Base-by-base conservation (phyloP, 64 coral and sea anemone species). In the Porites lutea region DNA sequence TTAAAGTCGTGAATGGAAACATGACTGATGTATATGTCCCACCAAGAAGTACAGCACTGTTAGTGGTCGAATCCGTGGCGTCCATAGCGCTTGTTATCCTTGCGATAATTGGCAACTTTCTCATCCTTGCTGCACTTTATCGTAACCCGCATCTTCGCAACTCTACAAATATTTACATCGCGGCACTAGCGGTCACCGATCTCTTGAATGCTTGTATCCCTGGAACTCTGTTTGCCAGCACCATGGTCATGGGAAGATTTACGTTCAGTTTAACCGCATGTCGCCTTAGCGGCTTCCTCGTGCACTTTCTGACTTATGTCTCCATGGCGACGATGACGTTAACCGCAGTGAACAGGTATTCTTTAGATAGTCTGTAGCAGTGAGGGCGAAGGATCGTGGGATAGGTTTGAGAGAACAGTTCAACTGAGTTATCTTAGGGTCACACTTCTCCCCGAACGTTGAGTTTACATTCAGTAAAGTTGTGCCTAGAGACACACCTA, bases 311-410 rank as follows among this genome's bases (percentile, higher is more conserved):
- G 6, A 63, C 81, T 11, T 84, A 84, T n/a, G 46, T 84, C 64
- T 84, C 81, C 8, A 84, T 84, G 81, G 51, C 63, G 20, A 84
- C 81, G 47, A 84, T 84, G 81, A 84, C 81, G 11, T 68, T 84
- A 46, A 84, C 81, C 16, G 81, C 81, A 2, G 62, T 84, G 5
- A 84, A 84, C 45, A 65, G 81, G 73, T 75, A 75, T 18, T 18
- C 61, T 14, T 13, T 55, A 55, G 53, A 5, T 55, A 55, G 53
- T 11, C 27, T 37, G 27, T 0, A 37, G 27, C 27, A 37, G 27
- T 37, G 27, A 37, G 27, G 27, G 27, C 27, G 27, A 37, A 37
- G 27, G 27, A 37, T 37, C 27, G 27, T 37, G 27, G 27, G 27
- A 37, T 37, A 37, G 27, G 27, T 37, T 37, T 37, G 27, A 37